Percentiles rank a stretch among this genome's conserved stretches.
Conservation (phyloP, 2,113 vertebrate genomes). For the Electrona antarctica region DNA sequence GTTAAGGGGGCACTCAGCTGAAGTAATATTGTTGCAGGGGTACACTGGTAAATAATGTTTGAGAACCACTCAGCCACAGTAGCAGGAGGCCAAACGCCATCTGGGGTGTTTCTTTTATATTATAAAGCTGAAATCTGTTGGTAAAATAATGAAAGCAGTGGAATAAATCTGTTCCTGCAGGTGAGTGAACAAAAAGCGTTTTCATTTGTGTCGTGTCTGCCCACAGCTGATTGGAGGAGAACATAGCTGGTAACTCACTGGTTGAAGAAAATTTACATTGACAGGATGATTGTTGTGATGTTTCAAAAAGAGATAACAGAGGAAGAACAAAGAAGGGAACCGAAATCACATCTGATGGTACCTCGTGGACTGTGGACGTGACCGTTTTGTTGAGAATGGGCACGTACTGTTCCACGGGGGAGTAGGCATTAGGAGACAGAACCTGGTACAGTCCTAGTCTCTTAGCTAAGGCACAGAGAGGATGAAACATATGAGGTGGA, state of each 20-base stretch:
- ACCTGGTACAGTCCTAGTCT: slow-evolving; percentile 84
- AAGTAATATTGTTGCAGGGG: too few relatives aligned
- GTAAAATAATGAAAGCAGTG: not conserved
- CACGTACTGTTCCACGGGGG: slow-evolving; percentile 79
- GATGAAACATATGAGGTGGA: not conserved
- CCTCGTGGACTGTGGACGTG: slow-evolving; percentile 80
- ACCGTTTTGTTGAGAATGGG: slow-evolving; percentile 84
- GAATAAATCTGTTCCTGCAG: not conserved
- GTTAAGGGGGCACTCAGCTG: not conserved
- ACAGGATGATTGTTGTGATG: slow-evolving; percentile 30
- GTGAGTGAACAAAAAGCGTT: not conserved
- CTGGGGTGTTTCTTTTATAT: too few relatives aligned
- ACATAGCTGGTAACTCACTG: too few relatives aligned
- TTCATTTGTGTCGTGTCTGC: not conserved
- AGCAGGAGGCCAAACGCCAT: too few relatives aligned
- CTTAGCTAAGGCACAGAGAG: slow-evolving; percentile 70
- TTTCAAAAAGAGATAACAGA: slow-evolving; percentile 49
- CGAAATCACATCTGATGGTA: slow-evolving; percentile 33
- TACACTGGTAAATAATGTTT: too few relatives aligned
- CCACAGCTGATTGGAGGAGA: too few relatives aligned
- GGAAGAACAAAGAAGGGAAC: not conserved
- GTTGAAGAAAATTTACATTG: slow-evolving; percentile 24
- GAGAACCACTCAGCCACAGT: too few relatives aligned
- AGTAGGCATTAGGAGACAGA: slow-evolving; percentile 81
- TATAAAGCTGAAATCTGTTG: not conserved